Evolutionary conservation across 2,113 vertebrate genomes (phyloP).

Genomic region (Istiophorus platypterus): DNA sequence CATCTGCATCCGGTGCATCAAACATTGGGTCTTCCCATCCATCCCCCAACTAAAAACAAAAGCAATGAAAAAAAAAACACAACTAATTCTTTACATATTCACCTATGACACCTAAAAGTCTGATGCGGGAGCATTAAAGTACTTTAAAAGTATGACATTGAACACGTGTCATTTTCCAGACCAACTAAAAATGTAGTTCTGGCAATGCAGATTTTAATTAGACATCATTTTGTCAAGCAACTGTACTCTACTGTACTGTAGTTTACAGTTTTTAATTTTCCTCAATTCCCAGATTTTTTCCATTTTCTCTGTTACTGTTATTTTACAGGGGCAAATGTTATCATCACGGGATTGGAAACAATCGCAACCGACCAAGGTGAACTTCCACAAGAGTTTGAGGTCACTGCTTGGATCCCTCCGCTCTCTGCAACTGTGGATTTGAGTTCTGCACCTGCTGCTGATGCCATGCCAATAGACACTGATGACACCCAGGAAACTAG

Average conservation of each 20-base stretch:
- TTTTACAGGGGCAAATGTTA: constrained; percentile 16
- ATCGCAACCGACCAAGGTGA: background rate
- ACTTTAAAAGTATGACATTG: too few relatives aligned
- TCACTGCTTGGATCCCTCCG: constrained; percentile 1
- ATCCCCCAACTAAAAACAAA: too few relatives aligned
- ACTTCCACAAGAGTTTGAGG: background rate
- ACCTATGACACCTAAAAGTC: too few relatives aligned
- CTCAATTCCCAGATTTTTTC: background rate
- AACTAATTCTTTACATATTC: background rate
- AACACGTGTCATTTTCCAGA: too few relatives aligned
- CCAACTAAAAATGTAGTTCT: too few relatives aligned
- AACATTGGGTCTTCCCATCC: too few relatives aligned
- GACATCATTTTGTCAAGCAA: too few relatives aligned
- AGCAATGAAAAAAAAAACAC: too few relatives aligned
- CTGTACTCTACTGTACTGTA: too few relatives aligned
- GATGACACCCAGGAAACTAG: background rate
- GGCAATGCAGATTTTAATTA: too few relatives aligned
- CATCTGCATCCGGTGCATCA: too few relatives aligned
- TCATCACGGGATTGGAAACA: background rate
- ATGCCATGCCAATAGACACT: background rate
- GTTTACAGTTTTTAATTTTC: background rate
- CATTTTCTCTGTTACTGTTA: background rate
- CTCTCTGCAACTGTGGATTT: constrained; percentile 2
- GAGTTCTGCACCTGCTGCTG: constrained; percentile 6
- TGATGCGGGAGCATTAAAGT: too few relatives aligned